Percentiles rank a stretch among this genome's conserved stretches.
Evolutionary conservation across 2,797 vertebrate genomes (phyloP).

Genomic region (Darevskia nairensis): DNA sequence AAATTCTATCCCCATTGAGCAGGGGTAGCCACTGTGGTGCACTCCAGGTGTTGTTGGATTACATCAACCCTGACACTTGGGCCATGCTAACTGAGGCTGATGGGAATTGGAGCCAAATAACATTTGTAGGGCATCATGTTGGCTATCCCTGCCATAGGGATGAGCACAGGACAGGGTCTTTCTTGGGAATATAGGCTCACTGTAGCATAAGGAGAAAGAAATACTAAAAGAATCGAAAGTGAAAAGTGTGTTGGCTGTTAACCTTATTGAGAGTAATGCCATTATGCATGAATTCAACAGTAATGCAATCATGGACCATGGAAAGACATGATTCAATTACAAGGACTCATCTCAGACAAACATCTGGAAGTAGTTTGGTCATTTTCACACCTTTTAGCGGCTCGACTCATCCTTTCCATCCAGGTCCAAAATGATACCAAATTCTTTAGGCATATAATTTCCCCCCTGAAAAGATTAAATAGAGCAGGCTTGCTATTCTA

Average conservation of each 20-base stretch:
- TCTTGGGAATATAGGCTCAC: neutral
- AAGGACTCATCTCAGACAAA: slow-evolving; percentile 38
- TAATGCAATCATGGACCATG: slow-evolving; percentile 52
- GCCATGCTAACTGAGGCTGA: too few relatives aligned
- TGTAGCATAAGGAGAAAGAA: slow-evolving; percentile 17
- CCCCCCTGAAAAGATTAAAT: slow-evolving; percentile 12
- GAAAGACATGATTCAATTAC: slow-evolving; percentile 56
- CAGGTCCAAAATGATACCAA: neutral
- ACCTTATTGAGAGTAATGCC: slow-evolving; percentile 45
- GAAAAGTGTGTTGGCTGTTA: slow-evolving; percentile 12
- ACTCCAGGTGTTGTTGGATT: too few relatives aligned
- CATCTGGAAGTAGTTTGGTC: slow-evolving; percentile 43
- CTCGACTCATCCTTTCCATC: slow-evolving; percentile 38
- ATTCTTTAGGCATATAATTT: neutral
- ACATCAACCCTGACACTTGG: too few relatives aligned
- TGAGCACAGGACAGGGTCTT: too few relatives aligned
- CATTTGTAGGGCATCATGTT: too few relatives aligned
- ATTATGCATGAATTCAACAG: slow-evolving; percentile 35
- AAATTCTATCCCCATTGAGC: too few relatives aligned
- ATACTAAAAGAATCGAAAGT: slow-evolving; percentile 19
- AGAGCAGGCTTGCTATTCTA: neutral
- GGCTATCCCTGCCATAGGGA: too few relatives aligned
- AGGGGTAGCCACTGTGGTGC: too few relatives aligned
- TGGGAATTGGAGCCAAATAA: too few relatives aligned
- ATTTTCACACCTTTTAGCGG: slow-evolving; percentile 52